Evolutionary conservation across 2,888 invertebrate genomes (phyloP).

Genomic region (Drosophila kambysellisi): DNA sequence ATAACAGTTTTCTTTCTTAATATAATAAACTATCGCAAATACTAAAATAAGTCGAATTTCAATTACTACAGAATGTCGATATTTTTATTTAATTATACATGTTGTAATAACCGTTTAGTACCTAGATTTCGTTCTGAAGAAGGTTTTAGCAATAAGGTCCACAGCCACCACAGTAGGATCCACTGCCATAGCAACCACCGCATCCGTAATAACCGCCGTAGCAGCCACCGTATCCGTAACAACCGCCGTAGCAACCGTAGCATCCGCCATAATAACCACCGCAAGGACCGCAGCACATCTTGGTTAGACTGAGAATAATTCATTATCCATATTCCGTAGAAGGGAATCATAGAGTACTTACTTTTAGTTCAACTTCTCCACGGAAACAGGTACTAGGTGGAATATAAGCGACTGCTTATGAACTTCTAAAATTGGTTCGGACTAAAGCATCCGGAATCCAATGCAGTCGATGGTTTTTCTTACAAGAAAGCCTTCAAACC

Average conservation of each 20-base stretch:
- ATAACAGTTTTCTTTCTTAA: too few relatives aligned
- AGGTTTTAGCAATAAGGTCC: neutral
- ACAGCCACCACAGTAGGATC: conserved; percentile 14
- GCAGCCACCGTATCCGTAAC: neutral
- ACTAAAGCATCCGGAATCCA: neutral
- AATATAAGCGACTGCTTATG: neutral
- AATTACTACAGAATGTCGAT: neutral
- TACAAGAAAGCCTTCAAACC: conserved; percentile 7
- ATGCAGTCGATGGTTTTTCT: neutral
- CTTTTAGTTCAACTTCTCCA: neutral
- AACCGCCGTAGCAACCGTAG: neutral
- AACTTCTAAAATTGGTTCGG: neutral
- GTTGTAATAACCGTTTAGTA: neutral
- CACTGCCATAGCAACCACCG: conserved; percentile 1
- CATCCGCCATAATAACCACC: conserved; percentile 7
- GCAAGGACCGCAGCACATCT: conserved; percentile 16
- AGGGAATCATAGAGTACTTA: neutral
- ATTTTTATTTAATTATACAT: neutral
- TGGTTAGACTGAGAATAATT: neutral
- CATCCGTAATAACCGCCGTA: neutral
- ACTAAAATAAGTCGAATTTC: neutral
- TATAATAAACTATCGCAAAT: neutral
- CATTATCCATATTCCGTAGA: neutral
- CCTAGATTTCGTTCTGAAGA: conserved; percentile 24
- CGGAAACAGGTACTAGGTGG: neutral